These are phyloP conservation scores for Parnassius orleans DNA, from an alignment of 2,888 invertebrate genomes.

Conservation along the genomic window DNA sequence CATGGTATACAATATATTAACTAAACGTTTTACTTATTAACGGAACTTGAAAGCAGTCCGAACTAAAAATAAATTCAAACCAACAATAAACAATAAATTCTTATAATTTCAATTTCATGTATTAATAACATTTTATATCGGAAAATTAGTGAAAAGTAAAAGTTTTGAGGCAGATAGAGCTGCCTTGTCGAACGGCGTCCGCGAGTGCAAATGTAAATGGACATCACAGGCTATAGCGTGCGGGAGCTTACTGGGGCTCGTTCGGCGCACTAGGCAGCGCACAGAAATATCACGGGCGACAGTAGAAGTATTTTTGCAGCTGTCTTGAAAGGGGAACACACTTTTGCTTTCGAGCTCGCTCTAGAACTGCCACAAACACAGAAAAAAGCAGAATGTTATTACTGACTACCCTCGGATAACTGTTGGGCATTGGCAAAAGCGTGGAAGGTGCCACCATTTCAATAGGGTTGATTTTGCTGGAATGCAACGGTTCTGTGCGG, in stretches of 20 bases:
- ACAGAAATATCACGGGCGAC: constrained; percentile 89
- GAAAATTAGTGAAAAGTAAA: too few species aligned
- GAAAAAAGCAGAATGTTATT: constrained; percentile 67
- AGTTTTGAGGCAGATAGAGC: constrained; percentile 23
- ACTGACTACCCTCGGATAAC: constrained; percentile 27
- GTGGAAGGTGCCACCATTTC: constrained; percentile 66
- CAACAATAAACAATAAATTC: too few species aligned
- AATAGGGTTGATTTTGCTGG: constrained; percentile 78
- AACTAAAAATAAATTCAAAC: too few species aligned
- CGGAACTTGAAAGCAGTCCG: too few species aligned
- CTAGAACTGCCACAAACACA: constrained; percentile 80
- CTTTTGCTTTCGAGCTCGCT: constrained; percentile 83
- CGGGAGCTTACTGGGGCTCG: constrained; percentile 68
- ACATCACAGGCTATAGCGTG: constrained; percentile 66
- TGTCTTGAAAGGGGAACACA: constrained; percentile 88
- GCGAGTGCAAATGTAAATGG: constrained; percentile 40
- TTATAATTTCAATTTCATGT: too few species aligned
- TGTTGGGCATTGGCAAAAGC: constrained; percentile 34
- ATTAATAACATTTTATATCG: too few species aligned
- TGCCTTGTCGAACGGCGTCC: constrained; percentile 47
- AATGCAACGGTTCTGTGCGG: constrained; percentile 53
- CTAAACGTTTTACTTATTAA: too few species aligned
- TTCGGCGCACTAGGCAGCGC: constrained; percentile 81
- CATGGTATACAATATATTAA: too few species aligned
- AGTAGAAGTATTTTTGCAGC: constrained; percentile 87